Base-by-base conservation (phyloP, 2,797 vertebrate species). In the Morus bassanus region DNA sequence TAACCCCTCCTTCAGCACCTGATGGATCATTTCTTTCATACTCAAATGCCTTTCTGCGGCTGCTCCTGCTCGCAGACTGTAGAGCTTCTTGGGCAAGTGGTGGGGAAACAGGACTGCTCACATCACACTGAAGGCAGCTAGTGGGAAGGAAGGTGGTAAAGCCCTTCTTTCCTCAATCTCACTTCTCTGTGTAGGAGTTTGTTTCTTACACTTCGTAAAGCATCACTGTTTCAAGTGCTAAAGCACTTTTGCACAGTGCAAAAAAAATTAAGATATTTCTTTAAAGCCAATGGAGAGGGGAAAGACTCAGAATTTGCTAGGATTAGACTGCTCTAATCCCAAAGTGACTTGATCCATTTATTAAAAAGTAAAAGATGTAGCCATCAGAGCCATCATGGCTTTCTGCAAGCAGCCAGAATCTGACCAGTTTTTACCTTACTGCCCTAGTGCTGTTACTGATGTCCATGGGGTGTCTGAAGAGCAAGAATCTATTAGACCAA, bases 1-100 rank as follows among this genome's bases (percentile, higher is more conserved):
- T 82, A 95, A 86, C 79, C 79, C 94, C 92, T 83, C 89, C 79
- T 91, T 92, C 90, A 79, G 76, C 92, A 96, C 95, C 94, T 93
- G 89, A 93, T 78, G 28, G 61, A 91, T 90, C 10, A 1, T 88
- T 67, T 68, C 46, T 80, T 74, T 89, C 60, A 37, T 88, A 35
- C 64, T 39, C 37, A 39, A 37, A 77, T 7, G 35, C 61, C 39
- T 91, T 79, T 84, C 64, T 85, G 56, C 0, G 7, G 54, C 84
- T 82, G 69, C 41, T 85, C 12, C 85, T 79, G 72, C 50, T 85
- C 9, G 0, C 46, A 82, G 56, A 13, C 17, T 19, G 7, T 2
- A 4, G 54, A 57, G 86, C n/a, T 85, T 50, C 16, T 28, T 6
- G 10, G 24, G 39, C 1, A 2, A 41, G 10, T 5, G 5, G 16